Base-by-base conservation (phyloP, 2,888 invertebrate genomes). In the Poecilobothrus nobilitatus region DNA sequence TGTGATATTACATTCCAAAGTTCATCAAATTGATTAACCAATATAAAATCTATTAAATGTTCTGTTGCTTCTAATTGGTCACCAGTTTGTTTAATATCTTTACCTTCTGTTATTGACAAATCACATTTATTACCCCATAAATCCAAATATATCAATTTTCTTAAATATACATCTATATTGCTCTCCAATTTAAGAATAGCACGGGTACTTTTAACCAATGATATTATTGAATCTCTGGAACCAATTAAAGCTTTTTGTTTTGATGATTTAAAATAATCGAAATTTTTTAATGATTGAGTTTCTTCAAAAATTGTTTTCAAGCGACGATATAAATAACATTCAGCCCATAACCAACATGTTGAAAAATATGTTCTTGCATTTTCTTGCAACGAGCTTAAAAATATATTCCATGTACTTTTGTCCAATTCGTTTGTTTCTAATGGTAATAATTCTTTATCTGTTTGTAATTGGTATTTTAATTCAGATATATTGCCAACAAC, bases 121-220 rank as follows among this genome's bases (percentile, higher is more conserved):
- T 99, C 99, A 78, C 92, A 93, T 78, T 92, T 91, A 82, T 99
- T 99, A 0, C 96, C 92, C 98, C 98, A 99, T 12, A 99, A 84
- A 76, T 90, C 89, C 15, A 91, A 77, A n/a, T 53, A 53, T 18
- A 53, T 6, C 15, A 62, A 8, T 65, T 37, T 65, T n/a, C 9
- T 33, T 34, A 74, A 72, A 66, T 68, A 64, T 65, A 63, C 22
- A 61, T 67, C 37, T 9, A 68, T 37, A 44, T 66, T 67, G n/a
- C 53, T 53, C 2, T 66, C 27, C 9, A 62, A 12, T 18, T 20
- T 62, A 10, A 70, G 62, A 44, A 71, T 67, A 27, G 70, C 66
- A 4, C 71, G 69, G n/a, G 73, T 72, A 68, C 71, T 72, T 41
- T 66, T 67, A 3, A 72, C 68, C 7, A 74, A 72, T 27, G 44